A percentile compares a stretch with the other conserved stretches of the same genome.
phyloP scores from a whole-genome alignment of 2,797 vertebrate genomes.

The Anguilla obscura region DNA sequence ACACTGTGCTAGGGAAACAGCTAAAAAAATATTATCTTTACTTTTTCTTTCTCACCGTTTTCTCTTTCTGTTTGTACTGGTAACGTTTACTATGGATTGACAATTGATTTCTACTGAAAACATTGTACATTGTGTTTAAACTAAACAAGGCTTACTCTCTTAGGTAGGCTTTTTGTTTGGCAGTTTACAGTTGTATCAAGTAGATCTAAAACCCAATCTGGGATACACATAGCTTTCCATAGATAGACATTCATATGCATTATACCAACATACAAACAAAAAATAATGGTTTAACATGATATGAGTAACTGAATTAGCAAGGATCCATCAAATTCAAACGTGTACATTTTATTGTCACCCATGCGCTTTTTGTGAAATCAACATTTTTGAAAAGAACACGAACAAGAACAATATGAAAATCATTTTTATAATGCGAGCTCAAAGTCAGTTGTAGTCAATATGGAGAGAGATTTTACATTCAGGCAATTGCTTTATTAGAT shows the following conservation, averaged over 20 bases:
- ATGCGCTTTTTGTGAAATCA: not conserved
- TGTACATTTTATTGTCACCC: no score
- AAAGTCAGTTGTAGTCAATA: not conserved
- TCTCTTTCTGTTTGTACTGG: constrained; percentile 81
- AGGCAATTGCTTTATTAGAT: constrained; percentile 70
- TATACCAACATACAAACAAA: not conserved
- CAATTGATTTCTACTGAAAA: constrained; percentile 94
- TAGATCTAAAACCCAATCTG: constrained; percentile 83
- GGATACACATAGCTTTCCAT: constrained; percentile 61
- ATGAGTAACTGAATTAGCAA: not conserved
- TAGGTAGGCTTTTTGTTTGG: constrained; percentile 78
- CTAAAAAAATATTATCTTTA: constrained; percentile 96
- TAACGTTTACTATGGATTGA: constrained; percentile 87
- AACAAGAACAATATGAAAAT: not conserved
- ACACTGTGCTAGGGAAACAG: constrained; percentile 84
- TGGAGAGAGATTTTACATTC: constrained; percentile 49
- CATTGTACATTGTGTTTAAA: constrained; percentile 80
- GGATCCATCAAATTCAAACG: not conserved
- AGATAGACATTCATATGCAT: not conserved
- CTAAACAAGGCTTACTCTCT: constrained; percentile 79
- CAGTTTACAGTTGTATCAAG: constrained; percentile 87
- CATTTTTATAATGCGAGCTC: not conserved
- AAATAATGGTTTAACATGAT: not conserved
- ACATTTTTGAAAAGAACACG: not conserved
- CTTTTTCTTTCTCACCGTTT: constrained; percentile 58